Conservation (phyloP, 2,797 vertebrate genomes). For the Hylomyscus alleni region DNA sequence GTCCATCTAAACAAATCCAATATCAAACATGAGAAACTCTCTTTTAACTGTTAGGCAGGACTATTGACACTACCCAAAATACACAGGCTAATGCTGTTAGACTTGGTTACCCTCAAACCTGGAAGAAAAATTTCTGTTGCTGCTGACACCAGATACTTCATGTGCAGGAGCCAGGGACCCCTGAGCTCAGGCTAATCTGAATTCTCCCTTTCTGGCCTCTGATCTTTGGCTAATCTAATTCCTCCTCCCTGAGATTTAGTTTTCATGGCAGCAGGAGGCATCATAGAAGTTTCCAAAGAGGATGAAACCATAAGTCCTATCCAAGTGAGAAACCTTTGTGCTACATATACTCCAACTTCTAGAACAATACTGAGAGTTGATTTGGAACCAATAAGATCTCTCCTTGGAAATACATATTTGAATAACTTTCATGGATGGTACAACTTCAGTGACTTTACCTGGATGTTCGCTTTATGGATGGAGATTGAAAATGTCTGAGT, state of each 20-base stretch:
- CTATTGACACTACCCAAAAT: background rate
- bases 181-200: background rate
- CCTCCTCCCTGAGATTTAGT: background rate
- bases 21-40: background rate
- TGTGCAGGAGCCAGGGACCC: background rate
- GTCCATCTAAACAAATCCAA: background rate
- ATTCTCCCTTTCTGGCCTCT: background rate
- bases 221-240: background rate
- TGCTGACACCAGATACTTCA: background rate
- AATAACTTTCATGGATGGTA: background rate
- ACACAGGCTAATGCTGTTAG: background rate
- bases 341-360: background rate
- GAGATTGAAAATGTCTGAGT: background rate
- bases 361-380: background rate
- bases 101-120: background rate
- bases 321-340: too few species aligned
- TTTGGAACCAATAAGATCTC: background rate
- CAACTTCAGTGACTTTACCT: background rate
- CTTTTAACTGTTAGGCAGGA: background rate
- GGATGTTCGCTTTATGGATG: background rate
- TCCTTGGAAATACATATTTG: background rate
- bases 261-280: background rate
- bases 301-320: background rate
- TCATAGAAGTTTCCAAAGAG: too few species aligned
- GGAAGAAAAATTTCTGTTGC: background rate